phyloP scores from a whole-genome alignment of 2,113 vertebrate species.

The Hippocampus mohnikei region DNA sequence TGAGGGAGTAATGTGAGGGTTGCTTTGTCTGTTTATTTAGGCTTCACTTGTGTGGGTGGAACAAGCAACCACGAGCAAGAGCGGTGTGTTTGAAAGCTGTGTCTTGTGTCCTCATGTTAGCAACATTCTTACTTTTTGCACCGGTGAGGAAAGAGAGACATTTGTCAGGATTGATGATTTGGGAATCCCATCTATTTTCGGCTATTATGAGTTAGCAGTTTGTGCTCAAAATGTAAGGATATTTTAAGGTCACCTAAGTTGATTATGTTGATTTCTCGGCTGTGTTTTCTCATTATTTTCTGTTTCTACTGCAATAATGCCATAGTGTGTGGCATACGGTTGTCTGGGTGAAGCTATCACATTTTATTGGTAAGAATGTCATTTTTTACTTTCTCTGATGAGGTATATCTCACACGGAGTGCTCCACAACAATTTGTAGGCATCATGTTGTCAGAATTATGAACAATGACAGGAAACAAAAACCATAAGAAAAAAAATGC shows the following conservation, averaged over 20 bases:
- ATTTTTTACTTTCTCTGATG: no score
- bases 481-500: no score
- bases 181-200: background rate
- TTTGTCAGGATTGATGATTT: background rate
- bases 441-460: no score
- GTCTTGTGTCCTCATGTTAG: background rate
- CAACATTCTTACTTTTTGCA: background rate
- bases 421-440: no score
- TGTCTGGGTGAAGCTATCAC: no score
- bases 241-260: background rate
- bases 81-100: background rate
- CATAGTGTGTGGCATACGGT: no score
- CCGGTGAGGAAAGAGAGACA: background rate
- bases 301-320: no score
- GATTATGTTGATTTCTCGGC: no score
- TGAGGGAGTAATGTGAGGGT: background rate
- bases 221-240: background rate
- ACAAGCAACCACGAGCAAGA: background rate
- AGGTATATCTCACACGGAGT: no score
- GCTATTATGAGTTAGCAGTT: background rate
- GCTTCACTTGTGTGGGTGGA: background rate
- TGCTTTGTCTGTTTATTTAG: background rate
- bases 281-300: no score
- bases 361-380: no score
- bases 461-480: no score